These are phyloP conservation scores for Chloroclystis v-ata DNA, from an alignment of 2,888 invertebrate genomes.

Conservation along the genomic window DNA sequence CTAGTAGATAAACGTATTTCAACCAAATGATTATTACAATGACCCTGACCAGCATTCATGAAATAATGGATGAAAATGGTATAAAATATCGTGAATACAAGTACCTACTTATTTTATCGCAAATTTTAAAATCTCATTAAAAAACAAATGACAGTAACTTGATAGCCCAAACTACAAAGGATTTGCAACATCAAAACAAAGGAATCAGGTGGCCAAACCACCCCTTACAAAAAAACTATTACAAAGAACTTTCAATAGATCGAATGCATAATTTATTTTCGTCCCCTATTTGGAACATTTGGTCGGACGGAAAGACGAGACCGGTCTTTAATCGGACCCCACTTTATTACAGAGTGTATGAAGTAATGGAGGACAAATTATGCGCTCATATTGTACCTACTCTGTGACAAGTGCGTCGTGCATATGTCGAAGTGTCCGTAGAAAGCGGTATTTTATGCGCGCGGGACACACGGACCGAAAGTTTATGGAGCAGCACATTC, in stretches of 20 bases:
- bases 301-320: constrained; percentile 68
- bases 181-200: constrained; percentile 38
- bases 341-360: constrained; percentile 56
- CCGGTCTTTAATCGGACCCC: constrained; percentile 66
- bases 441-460: constrained; percentile 42
- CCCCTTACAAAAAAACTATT: constrained; percentile 58
- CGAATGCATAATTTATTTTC: constrained; percentile 71
- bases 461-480: constrained; percentile 37
- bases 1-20: too few species aligned
- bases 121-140: too few species aligned
- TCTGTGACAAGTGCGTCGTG: constrained; percentile 63
- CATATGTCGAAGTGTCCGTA: constrained; percentile 73
- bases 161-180: constrained; percentile 24
- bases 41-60: too few species aligned
- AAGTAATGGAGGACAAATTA: constrained; percentile 75
- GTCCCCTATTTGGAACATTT: constrained; percentile 61
- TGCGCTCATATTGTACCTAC: constrained; percentile 40
- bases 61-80: too few species aligned
- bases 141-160: constrained; percentile 10
- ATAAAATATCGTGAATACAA: too few species aligned
- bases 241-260: constrained; percentile 67
- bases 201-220: constrained; percentile 50
- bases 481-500: not conserved
- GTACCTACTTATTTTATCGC: too few species aligned
- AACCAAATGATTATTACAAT: too few species aligned